Base-by-base conservation (phyloP, 2,797 vertebrate genomes). In the Rallus crepitans region DNA sequence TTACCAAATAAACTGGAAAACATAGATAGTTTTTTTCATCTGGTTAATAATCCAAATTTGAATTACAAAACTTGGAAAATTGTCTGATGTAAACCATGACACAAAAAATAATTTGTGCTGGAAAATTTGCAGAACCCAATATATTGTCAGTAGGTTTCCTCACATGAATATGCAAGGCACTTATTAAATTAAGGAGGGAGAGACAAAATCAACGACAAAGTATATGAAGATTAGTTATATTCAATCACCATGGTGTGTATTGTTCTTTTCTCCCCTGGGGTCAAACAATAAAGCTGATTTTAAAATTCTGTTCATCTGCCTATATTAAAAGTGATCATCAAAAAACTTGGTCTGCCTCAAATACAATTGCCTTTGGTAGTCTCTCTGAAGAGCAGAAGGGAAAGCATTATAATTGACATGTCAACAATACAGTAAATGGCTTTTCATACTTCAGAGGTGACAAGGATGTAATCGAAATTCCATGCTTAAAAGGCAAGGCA, bases 381-480 rank as follows among this genome's bases (percentile, higher is more conserved):
- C 25, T 15, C 47, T 93, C 59, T 70, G 82, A 91, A 84, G 33
- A 88, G 86, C 42, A 87, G 73, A 72, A 86, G 27, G 37, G 71
- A 80, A 90, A 72, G 21, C 71, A 76, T 86, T 81, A 61, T 33
- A 76, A 76, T 47, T 86, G 90, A 89, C 68, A 27, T 19, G 42
- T 76, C 88, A 90, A 91, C 88, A 94, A 82, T 72, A 69, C 19
- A 31, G 59, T 59, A 93, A 96, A 84, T 76, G 63, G 70, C 12
- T 94, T 91, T 84, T 91, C 81, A 63, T 52, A 72, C 61, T 83
- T 72, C 72, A 94, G 85, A 93, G 69, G 48, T 88, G 91, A 83
- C 85, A 93, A 92, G 92, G 80, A 56, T 88, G 18, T 87, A 93
- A 96, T 84, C 4, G 2, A 92, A 96, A 93, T 95, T 82, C 85